Evolutionary conservation across 2,797 vertebrate species (phyloP), one percentile per base, ranked within the genome.

Genomic region (Scleropages formosus): DNA sequence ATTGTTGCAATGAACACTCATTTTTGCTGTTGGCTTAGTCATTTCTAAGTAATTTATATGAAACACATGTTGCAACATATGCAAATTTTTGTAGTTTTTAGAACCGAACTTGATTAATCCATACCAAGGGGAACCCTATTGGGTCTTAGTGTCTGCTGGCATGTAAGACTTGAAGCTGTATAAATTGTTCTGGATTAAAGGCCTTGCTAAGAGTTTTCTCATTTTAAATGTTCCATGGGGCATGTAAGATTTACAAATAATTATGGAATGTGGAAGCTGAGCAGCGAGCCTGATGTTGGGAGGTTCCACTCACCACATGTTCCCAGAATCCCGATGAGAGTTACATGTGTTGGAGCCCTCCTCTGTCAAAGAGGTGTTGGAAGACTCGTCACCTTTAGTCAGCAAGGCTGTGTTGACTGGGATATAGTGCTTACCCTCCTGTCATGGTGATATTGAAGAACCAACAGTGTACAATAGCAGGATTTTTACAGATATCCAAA

Each of bases 391-490:
- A 73, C 86, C 89, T 18, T 89, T 85, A 8, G 87, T 78, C 39
- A 83, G 78, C 81, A 90, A 22, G 13, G 85, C 87, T 26, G 88
- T 90, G 80, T 91, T 91, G 80, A 92, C 82, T 27, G 90, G 91
- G 67, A 92, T 92, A 0, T 92, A 92, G 73, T 92, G 89, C 79
- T 92, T 92, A 3, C 90, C 91, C 71, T 92, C 91, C 91, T 92
- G 0, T 46, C 80, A 79, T 8, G 72, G 78, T 59, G 78, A 75
- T 84, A 62, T 86, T 47, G 84, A 8, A 27, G 20, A 77, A 65
- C 18, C 73, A 51, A 60, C 61, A 18, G 75, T 46, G 53, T 68
- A 12, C 0, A 12, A 12, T 12, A 58, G 18, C 12, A 13, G 18
- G 1, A 58, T 12, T 11, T n/a, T 13, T 10, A 12, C 53, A 58